A percentile compares a stretch with the other conserved stretches of the same genome.
Conservation (phyloP, 2,797 vertebrate species). For the Lithobates pipiens region DNA sequence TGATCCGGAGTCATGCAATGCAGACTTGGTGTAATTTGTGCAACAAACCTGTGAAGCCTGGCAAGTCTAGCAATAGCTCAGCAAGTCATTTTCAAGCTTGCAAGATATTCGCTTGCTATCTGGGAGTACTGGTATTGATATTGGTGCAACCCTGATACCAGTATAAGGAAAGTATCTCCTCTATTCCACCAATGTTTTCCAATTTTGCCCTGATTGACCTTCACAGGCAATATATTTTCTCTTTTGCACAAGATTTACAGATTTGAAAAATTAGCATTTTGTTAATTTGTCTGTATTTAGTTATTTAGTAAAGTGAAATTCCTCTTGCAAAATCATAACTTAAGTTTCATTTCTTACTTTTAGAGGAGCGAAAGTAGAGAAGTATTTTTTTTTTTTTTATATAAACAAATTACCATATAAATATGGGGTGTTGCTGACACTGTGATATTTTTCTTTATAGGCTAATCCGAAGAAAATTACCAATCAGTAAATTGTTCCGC, state of each 20-base stretch:
- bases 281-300: neutral
- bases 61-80: too few relatives aligned
- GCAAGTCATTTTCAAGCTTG: too few relatives aligned
- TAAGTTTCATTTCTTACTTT: neutral
- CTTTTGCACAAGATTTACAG: too few relatives aligned
- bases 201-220: neutral
- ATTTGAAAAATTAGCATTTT: neutral
- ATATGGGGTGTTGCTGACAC: constrained; percentile 2
- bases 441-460: constrained; percentile 7
- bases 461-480: constrained; percentile 29
- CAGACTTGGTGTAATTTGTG: too few relatives aligned
- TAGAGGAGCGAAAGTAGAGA: neutral
- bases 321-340: neutral
- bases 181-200: neutral
- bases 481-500: constrained; percentile 46
- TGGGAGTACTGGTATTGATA: too few relatives aligned
- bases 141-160: too few relatives aligned
- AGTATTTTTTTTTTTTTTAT: neutral
- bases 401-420: constrained; percentile 40
- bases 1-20: too few relatives aligned
- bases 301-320: neutral
- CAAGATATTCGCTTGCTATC: too few relatives aligned
- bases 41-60: too few relatives aligned
- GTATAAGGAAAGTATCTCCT: neutral
- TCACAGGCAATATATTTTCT: neutral